These are phyloP conservation scores for Folsomia candida DNA, from an alignment of 2,888 invertebrate species.

Conservation along the genomic window DNA sequence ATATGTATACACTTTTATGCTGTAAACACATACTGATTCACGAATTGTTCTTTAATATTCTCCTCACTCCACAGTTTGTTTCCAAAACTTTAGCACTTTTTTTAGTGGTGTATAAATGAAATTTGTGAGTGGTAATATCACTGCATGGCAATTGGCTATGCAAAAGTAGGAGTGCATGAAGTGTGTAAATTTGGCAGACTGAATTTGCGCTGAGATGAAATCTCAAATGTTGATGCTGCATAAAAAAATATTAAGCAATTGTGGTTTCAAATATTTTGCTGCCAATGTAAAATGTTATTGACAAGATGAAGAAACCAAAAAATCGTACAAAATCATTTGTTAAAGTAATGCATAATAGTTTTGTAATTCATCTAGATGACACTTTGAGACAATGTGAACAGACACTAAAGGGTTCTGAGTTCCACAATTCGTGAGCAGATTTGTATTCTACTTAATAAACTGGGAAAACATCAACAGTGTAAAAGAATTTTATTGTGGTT, in stretches of 20 bases:
- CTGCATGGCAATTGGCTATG: background rate
- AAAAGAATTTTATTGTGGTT: too few relatives aligned
- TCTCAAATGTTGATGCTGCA: too few relatives aligned
- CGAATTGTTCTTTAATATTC: background rate
- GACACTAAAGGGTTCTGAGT: too few relatives aligned
- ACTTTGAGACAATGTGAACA: too few relatives aligned
- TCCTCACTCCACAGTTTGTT: background rate
- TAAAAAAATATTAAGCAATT: background rate
- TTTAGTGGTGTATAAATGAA: background rate
- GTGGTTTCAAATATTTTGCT: background rate
- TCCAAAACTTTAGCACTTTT: background rate
- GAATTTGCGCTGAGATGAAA: background rate
- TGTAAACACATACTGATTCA: background rate
- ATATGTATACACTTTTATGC: background rate
- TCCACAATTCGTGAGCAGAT: too few relatives aligned
- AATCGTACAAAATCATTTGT: too few relatives aligned
- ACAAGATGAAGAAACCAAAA: too few relatives aligned
- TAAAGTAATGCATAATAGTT: too few relatives aligned
- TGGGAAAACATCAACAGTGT: too few relatives aligned
- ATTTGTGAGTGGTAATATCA: background rate
- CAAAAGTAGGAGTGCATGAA: slow-evolving; percentile 10
- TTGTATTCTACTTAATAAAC: too few relatives aligned
- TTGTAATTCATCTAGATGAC: too few relatives aligned
- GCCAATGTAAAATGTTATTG: too few relatives aligned
- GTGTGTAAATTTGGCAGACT: slow-evolving; percentile 5